Percentiles rank a stretch among this genome's conserved stretches.
phyloP scores from a whole-genome alignment of 2,113 vertebrate species.

The Equus quagga region DNA sequence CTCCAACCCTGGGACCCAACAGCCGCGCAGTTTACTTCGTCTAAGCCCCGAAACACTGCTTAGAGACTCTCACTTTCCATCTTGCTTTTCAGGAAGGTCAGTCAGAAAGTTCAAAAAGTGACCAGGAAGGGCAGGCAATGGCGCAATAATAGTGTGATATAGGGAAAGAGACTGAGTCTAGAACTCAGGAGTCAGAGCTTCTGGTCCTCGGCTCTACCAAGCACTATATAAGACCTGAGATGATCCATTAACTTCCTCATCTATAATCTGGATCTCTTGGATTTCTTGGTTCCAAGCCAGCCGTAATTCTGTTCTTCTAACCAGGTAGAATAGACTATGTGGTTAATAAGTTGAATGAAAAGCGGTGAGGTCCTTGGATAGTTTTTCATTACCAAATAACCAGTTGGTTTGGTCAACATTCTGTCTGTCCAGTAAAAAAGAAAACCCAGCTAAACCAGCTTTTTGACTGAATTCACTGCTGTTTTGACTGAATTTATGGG shows the following conservation, averaged over 20 bases:
- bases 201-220: not conserved
- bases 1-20: not conserved
- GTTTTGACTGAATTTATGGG: not conserved
- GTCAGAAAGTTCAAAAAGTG: not conserved
- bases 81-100: not conserved
- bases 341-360: not conserved
- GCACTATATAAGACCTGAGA: not conserved
- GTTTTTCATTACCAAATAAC: not conserved
- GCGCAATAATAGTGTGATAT: fast-evolving
- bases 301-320: not conserved
- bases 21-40: fast-evolving
- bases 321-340: fast-evolving
- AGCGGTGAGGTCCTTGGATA: not conserved
- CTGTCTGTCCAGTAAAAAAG: not conserved
- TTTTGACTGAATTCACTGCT: not conserved
- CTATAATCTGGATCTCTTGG: too few species aligned
- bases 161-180: not conserved
- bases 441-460: not conserved
- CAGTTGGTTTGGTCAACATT: not conserved
- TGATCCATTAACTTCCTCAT: too few species aligned
- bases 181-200: too few species aligned
- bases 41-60: not conserved
- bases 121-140: fast-evolving
- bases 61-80: not conserved
- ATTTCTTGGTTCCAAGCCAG: not conserved